Evolutionary conservation across 2,888 invertebrate species (phyloP), one percentile per base, ranked within the genome.

Genomic region (Mactromeris polynyma): DNA sequence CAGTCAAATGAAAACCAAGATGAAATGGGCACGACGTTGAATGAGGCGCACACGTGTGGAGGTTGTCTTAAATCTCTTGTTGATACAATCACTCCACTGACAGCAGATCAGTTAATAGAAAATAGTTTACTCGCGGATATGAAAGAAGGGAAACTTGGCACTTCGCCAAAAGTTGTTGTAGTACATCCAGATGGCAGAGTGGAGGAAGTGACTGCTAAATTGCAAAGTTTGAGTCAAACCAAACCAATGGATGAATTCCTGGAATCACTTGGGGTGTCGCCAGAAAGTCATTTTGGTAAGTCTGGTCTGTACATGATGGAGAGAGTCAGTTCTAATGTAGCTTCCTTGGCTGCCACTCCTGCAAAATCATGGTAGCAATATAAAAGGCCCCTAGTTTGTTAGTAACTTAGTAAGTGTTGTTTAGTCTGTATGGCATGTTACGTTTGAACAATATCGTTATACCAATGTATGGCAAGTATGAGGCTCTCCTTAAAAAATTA

Each of bases 131-230:
- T 95, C 79, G 93, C 93, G 36, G 96, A 96, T 79, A 93, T 95
- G 93, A 93, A 94, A 64, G 95, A 94, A 19, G 95, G 96, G 0
- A 95, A 95, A 42, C 92, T 96, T 21, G 95, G 95, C 0, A 91
- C 94, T n/a, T 93, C 94, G 0, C 96, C 95, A 0, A 95, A 95
- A 85, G 95, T 96, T n/a, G 95, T 96, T 69, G 95, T 96, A 73
- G 96, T 96, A 11, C 96, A 96, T 79, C 95, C 95, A 38, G 95
- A 96, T 86, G 96, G 96, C 2, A 88, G 94, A 3, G 93, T 95
- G 14, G 96, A 96, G 81, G 96, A 96, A 85, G 94, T 96, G 7
- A 94, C 95, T 1, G 93, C 94, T 0, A 94, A 94, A 64, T 87
- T 95, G 58, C 94, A 94, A 77, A 93, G 91, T 82, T 93, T 94